Percentiles rank a stretch among this genome's conserved stretches.
These are phyloP conservation scores for Maniola hyperantus DNA, from an alignment of 2,888 invertebrate genomes.

Conservation along the genomic window DNA sequence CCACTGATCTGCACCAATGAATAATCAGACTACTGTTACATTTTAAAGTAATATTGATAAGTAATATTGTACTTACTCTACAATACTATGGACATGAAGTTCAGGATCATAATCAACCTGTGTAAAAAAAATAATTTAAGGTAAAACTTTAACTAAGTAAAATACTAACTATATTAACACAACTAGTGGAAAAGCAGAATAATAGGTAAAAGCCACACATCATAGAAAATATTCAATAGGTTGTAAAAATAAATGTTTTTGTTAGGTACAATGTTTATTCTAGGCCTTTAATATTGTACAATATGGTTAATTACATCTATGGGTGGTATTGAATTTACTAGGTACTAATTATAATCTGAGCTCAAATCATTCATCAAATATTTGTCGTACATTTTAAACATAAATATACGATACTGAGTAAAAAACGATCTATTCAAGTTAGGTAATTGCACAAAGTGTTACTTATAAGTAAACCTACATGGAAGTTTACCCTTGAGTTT, in stretches of 20 bases:
- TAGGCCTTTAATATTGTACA: too few relatives aligned
- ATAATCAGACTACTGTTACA: not conserved
- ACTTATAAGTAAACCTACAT: not conserved
- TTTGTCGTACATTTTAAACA: not conserved
- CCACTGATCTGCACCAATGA: too few relatives aligned
- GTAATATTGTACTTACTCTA: constrained; percentile 86
- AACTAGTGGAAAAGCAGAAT: too few relatives aligned
- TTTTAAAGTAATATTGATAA: not conserved
- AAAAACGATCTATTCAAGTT: not conserved
- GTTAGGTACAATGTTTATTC: too few relatives aligned
- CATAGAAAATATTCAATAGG: too few relatives aligned
- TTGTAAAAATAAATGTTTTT: too few relatives aligned
- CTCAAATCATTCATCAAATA: not conserved
- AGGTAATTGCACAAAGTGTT: not conserved
- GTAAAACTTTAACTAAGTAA: not conserved
- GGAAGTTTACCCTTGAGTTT: constrained; percentile 39
- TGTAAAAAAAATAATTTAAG: constrained; percentile 45
- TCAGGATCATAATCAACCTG: constrained; percentile 92
- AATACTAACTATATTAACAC: not conserved
- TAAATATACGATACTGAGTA: not conserved
- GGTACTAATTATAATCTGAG: not conserved
- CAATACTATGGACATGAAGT: constrained; percentile 88
- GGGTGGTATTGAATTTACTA: too few relatives aligned
- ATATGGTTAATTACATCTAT: too few relatives aligned
- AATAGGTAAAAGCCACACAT: too few relatives aligned